Evolutionary conservation across 2,888 invertebrate species (phyloP).

Genomic region (Brachycybe producta): DNA sequence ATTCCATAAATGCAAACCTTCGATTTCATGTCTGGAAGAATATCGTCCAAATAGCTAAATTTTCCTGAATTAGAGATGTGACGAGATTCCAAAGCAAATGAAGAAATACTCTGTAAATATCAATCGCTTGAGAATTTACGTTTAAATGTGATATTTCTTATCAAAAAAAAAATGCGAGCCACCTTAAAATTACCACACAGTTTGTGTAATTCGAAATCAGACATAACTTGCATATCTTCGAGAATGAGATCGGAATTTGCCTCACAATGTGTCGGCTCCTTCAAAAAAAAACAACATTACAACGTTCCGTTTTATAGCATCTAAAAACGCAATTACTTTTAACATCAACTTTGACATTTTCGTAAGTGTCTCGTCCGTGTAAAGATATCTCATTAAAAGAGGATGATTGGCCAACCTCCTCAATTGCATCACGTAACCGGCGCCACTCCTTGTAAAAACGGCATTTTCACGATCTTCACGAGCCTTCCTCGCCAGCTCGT

Average conservation of each 20-base stretch:
- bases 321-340: conserved; percentile 22
- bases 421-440: conserved; percentile 79
- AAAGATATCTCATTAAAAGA: conserved; percentile 58
- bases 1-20: conserved; percentile 27
- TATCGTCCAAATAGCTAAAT: conserved; percentile 59
- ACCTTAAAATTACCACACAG: conserved; percentile 55
- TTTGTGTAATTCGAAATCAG: conserved; percentile 82
- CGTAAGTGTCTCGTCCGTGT: conserved; percentile 44
- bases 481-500: conserved; percentile 30
- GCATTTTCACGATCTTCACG: background rate
- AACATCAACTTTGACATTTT: conserved; percentile 58
- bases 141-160: background rate
- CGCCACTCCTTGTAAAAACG: conserved; percentile 20
- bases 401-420: conserved; percentile 91
- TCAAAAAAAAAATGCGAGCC: conserved; percentile 23
- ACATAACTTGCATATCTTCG: conserved; percentile 74
- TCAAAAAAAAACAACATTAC: conserved; percentile 18
- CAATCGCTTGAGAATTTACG: background rate
- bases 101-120: conserved; percentile 24
- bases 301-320: background rate
- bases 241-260: conserved; percentile 44
- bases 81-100: conserved; percentile 36
- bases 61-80: conserved; percentile 75
- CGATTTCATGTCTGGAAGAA: conserved; percentile 56
- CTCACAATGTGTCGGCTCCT: conserved; percentile 36